These are phyloP conservation scores for Oreochromis grahami DNA, from an alignment of 2,797 vertebrate species.

Conservation along the genomic window DNA sequence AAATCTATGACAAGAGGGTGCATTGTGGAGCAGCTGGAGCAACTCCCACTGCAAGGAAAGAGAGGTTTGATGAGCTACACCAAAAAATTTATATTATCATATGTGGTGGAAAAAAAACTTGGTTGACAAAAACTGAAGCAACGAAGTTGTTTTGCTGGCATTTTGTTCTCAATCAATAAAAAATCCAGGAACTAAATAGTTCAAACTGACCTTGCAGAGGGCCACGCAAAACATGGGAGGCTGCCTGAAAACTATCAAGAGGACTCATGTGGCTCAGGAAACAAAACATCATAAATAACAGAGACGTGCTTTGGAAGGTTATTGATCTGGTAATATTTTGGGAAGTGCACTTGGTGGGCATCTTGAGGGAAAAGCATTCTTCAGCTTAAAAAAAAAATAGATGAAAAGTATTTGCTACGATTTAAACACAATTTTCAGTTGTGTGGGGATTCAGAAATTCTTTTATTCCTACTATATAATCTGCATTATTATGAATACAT, in stretches of 20 bases:
- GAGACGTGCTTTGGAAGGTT: not conserved
- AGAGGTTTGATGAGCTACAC: not conserved
- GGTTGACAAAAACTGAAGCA: not conserved
- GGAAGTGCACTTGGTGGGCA: not conserved
- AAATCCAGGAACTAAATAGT: not conserved
- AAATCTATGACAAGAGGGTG: not conserved
- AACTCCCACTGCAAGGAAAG: not conserved
- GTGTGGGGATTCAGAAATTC: no score
- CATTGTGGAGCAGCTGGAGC: not conserved
- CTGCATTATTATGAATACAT: no score
- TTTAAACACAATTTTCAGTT: not conserved
- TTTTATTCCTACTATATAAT: no score
- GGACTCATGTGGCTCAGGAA: not conserved
- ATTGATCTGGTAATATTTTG: not conserved
- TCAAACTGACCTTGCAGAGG: not conserved
- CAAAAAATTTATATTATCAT: not conserved
- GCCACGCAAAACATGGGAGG: not conserved
- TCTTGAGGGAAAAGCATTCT: not conserved
- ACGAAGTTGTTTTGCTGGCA: not conserved
- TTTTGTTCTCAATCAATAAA: not conserved
- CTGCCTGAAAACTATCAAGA: not conserved
- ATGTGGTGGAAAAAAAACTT: not conserved
- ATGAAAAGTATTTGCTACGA: not conserved
- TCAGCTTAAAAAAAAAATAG: not conserved
- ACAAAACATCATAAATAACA: not conserved